Conservation (phyloP, 2,113 vertebrate genomes). For the Ariopsis seemanni region DNA sequence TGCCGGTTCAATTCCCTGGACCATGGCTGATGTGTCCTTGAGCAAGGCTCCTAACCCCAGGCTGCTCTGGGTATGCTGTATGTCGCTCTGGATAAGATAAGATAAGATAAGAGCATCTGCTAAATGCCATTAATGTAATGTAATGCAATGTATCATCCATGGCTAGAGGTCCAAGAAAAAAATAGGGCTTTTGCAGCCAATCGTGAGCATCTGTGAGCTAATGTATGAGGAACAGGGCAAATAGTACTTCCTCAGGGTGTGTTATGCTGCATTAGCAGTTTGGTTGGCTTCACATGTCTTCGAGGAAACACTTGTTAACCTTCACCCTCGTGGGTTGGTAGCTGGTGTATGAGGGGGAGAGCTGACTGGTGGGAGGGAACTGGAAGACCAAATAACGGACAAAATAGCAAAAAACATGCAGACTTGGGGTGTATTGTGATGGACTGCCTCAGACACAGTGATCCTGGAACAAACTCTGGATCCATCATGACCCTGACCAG, state of each 20-base stretch:
- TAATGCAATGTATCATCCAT: background rate
- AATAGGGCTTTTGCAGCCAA: no score
- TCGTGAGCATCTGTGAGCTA: background rate
- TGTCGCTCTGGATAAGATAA: no score
- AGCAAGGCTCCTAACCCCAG: no score
- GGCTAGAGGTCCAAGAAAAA: background rate
- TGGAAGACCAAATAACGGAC: background rate
- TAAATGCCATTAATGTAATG: no score
- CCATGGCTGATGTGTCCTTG: no score
- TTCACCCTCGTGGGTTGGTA: no score
- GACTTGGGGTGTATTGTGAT: background rate
- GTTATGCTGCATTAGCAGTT: background rate
- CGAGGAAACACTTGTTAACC: background rate
- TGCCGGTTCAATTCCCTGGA: no score
- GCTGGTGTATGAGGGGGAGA: background rate
- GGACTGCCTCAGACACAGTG: background rate
- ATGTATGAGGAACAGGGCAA: background rate
- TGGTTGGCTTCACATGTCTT: background rate
- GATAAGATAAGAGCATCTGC: no score
- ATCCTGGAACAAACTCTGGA: background rate
- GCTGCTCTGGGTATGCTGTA: no score
- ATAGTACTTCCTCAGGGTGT: background rate
- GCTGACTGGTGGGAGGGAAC: background rate
- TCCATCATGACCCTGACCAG: background rate
- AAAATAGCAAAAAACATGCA: background rate